Evolutionary conservation across 2,113 vertebrate species (phyloP), one percentile per base, ranked within the genome.

Genomic region (Laterallus jamaicensis): DNA sequence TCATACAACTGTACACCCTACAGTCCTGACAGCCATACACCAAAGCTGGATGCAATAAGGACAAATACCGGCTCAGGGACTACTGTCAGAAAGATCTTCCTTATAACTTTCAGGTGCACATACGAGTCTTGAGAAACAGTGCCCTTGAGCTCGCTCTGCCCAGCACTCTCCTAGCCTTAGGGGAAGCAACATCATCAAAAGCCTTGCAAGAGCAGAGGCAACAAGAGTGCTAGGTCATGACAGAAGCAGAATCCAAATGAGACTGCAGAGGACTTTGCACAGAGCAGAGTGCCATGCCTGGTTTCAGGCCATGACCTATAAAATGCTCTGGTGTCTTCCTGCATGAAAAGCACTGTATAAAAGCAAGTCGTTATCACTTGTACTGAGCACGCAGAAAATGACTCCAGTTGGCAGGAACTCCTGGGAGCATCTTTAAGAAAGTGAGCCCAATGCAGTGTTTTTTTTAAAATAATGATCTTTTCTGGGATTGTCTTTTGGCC

Each of bases 391-490:
- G 77, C 55, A 78, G 63, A 66, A 50, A 70, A 63, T 32, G 75
- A 92, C 52, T 73, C 31, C 50, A 39, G 29, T 73, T 82, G 44
- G 78, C 54, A 91, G 42, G 56, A 95, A 80, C 29, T 31, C 49
- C 44, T 47, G 26, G 28, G 37, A 58, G 17, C 47, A 24, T 84
- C 37, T 42, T 75, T 35, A 70, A 88, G 80, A 77, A 76, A 89
- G 42, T 60, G 22, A 88, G 56, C 14, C 16, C 21, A 76, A 7
- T 28, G n/a, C 64, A 82, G 63, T 73, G 63, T 60, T 94, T 93
- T 96, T 60, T 94, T 93, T 96, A 58, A 94, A 90, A 86, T 9
- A 85, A 86, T 70, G 18, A 50, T 77, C 11, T 85, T 40, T 47
- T 54, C 83, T 80, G 70, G 47, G 47, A 68, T 55, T 75, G 62